phyloP scores from a whole-genome alignment of 2,113 vertebrate species.

The Eonycteris spelaea region DNA sequence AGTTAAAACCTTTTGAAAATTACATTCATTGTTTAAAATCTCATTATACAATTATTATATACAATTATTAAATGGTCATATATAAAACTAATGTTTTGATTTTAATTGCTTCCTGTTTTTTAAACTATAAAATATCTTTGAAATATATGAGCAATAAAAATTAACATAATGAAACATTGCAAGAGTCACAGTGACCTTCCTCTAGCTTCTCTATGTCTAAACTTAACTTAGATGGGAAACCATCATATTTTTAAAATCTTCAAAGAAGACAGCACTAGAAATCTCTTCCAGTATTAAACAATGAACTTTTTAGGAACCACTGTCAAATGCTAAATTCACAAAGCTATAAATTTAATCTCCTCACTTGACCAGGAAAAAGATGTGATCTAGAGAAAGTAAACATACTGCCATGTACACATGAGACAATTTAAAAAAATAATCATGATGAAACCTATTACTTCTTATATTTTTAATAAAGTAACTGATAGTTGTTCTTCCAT shows the following conservation, averaged over 20 bases:
- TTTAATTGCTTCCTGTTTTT: constrained; percentile 4
- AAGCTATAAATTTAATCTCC: neutral
- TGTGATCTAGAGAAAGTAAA: neutral
- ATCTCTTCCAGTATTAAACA: neutral
- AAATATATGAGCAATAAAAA: neutral
- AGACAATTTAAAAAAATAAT: neutral
- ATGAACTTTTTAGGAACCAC: neutral
- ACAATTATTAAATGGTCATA: neutral
- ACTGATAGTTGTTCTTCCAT: neutral
- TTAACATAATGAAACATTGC: constrained; percentile 7
- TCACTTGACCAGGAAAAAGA: neutral
- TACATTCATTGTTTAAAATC: neutral
- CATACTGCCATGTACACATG: neutral
- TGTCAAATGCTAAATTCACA: constrained; percentile 26
- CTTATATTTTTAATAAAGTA: neutral
- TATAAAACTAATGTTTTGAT: constrained; percentile 25
- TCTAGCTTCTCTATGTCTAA: neutral
- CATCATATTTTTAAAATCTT: neutral
- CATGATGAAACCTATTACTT: neutral
- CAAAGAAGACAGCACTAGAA: neutral
- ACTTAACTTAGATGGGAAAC: neutral
- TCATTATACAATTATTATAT: neutral
- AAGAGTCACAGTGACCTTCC: neutral
- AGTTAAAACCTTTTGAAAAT: neutral
- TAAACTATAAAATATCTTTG: neutral